Evolutionary conservation across 2,888 invertebrate genomes (phyloP), one percentile per base, ranked within the genome.

Genomic region (Glyphotaelius pellucidus): DNA sequence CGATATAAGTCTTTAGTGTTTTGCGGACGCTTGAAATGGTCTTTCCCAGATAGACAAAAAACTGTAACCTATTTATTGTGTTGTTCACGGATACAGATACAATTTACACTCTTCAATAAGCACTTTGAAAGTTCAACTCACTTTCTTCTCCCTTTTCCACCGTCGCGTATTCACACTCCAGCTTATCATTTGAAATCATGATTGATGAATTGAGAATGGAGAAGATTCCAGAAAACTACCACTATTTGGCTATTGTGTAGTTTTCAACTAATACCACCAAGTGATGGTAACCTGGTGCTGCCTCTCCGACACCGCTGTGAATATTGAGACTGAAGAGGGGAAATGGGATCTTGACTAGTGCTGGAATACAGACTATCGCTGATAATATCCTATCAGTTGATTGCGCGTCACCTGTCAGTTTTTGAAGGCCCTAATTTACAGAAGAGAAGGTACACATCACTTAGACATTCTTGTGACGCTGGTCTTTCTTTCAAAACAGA

Each of bases 101-200:
- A 67, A 67, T 25, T 67, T 67, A 67, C 67, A 67, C n/a, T 67
- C 9, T 67, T 2, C 52, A n/a, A 81, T 35, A 35, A 35, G 11
- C 81, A 81, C 32, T 19, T 30, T 31, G 4, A 85, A 38, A 35
- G 19, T 35, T 85, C 31, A 31, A 87, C 87, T 87, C 30, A 87
- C 87, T 87, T 67, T 87, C 52, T 52, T 87, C 87, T 25, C 19
- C 15, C 4, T 83, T 90, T 83, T 90, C 90, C 83, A 90, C 81
- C 30, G 90, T 25, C 0, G n/a, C 32, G 83, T 90, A 90, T 83
- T 90, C 83, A 47, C 42, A 90, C 25, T 90, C 7, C 32, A 90
- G 12, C 9, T 90, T 90, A 52, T 90, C 87, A 67, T 87, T 52
- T 67, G 31, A 35, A 52, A 32, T 67, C 87, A 87, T 87, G 32